Base-by-base conservation (phyloP, 37 sponge, comb jelly and placozoan genomes). In the Cliona cf. orientalis region DNA sequence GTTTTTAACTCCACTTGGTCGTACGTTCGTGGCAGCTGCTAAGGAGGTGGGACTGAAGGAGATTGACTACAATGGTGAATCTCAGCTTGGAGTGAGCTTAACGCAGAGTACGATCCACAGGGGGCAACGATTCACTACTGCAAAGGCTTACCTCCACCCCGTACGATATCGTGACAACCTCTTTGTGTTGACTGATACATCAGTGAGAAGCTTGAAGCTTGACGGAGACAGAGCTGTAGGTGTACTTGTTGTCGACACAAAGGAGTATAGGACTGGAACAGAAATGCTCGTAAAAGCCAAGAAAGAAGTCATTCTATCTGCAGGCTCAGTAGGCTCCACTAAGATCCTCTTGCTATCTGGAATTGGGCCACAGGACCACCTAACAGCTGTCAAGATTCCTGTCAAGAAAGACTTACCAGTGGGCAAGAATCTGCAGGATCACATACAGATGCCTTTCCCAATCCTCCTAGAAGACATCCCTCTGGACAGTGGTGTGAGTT, bases 371-470 rank as follows among this genome's bases (percentile, higher is more conserved):
- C 42, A 31, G 33, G 87, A 82, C 0, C 69, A 85, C 29, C 39
- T 90, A 1, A 57, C 33, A 6, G 23, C 22, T 21, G 72, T 66
- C 32, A 65, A 70, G 9, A 68, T 93, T 2, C 59, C 59, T 44
- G 80, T 85, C 25, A 45, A 42, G 22, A 56, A 59, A 38, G 93
- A 93, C 33, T 39, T 93, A 38, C 93, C 92, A 2, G 93, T 92
- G 22, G 93, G 93, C 31, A 74, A 92, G 76, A 92, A 92, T 68
- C 82, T 92, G 35, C 89, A 92, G 62, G 93, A 92, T 59, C 93
- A 92, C 34, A 25, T 87, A 40, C 64, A 76, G 71, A 45, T 84
- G n/a, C 67, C 85, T 11, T 35, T 89, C 40, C 61, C 28, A 34
- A 64, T 46, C 43, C 34, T 39, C 49, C 31, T 69, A 12, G 60